Evolutionary conservation across 2,888 invertebrate genomes (phyloP), one percentile per base, ranked within the genome.

Genomic region (Monochamus alternatus): DNA sequence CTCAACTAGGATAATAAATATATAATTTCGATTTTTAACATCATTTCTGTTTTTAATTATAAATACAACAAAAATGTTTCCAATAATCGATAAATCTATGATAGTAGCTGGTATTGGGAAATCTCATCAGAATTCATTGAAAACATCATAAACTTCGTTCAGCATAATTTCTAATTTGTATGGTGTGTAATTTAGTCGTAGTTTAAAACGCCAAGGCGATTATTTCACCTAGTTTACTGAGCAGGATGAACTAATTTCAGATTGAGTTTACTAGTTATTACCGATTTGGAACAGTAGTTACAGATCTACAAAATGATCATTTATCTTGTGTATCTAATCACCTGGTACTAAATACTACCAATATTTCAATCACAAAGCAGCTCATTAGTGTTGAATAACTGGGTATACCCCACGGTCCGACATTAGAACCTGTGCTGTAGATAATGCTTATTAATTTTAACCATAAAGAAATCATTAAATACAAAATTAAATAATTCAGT

Each of bases 241-340:
- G 55, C 55, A 55, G 55, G 55, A 55, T n/a, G 55, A 7, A 22
- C 55, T 22, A 55, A 55, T 55, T 55, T 22, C 55, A n/a, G 55
- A 55, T 14, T 7, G 55, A n/a, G 14, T 3, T 4, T 38, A 38
- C 38, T 38, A 7, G 55, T n/a, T 55, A 55, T 55, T 55, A 55
- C 55, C 55, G 55, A 55, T 55, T 55, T 55, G n/a, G 55, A 14
- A 55, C 55, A 55, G 14, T 55, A 55, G 14, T 55, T 55, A 22
- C 55, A 55, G 14, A 55, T 55, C 55, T 14, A 55, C 55, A 55
- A 22, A 14, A n/a, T 14, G 55, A n/a, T 66, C 66, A 74, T 74
- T 38, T 38, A 38, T 38, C 38, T 38, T 38, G 38, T 38, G 38
- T 38, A 7, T 7, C 38, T 38, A 38, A 38, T 38, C 38, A 38